Conservation (phyloP, 2,797 vertebrate species). For the Gila robusta region DNA sequence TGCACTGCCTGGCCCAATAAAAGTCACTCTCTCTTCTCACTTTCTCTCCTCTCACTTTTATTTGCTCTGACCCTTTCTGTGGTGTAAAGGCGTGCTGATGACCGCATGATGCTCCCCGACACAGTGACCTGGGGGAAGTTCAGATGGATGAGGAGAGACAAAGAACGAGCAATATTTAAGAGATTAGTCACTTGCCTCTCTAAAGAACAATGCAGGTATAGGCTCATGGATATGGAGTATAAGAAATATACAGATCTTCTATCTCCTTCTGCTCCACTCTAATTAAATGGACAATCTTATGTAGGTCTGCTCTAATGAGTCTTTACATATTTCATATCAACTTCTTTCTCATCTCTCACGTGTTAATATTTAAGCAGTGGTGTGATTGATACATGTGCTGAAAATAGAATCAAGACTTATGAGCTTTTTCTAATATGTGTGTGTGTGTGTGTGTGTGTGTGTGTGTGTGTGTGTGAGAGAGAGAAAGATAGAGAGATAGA, state of each 20-base stretch:
- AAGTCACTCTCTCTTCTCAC: constrained; percentile 51
- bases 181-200: constrained; percentile 3
- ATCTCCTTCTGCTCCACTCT: constrained; percentile 32
- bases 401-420: constrained; percentile 60
- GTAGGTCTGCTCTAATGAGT: constrained; percentile 60
- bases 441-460: neutral
- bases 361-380: constrained; percentile 62
- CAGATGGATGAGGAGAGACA: constrained; percentile 2
- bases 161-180: constrained; percentile 12
- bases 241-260: constrained; percentile 26
- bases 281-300: constrained; percentile 58
- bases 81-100: constrained; percentile 19
- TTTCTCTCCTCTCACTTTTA: constrained; percentile 34
- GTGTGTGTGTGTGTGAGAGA: neutral
- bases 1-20: constrained; percentile 48
- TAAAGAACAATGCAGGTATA: neutral
- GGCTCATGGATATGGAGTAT: neutral
- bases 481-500: neutral
- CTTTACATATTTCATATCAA: constrained; percentile 64
- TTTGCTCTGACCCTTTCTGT: constrained; percentile 36
- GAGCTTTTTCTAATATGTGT: constrained; percentile 26
- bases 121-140: constrained; percentile 28
- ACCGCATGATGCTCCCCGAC: constrained; percentile 11
- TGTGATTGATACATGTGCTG: constrained; percentile 60
- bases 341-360: constrained; percentile 53